phyloP scores from a whole-genome alignment of 2,797 vertebrate species.

The Scleropages formosus region DNA sequence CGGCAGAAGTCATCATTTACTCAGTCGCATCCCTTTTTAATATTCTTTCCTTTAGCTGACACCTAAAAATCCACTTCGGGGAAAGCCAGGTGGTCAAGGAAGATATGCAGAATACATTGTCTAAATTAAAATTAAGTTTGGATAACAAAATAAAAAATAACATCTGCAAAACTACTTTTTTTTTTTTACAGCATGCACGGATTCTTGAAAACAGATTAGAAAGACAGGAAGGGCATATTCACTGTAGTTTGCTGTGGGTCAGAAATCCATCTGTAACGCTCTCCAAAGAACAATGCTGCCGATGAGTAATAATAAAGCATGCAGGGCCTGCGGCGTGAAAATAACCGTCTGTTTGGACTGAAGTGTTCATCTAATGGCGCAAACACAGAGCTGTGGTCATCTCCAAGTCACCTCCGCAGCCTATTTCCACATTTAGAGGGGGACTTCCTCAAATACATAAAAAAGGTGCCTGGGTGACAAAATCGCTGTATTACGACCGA shows the following conservation, averaged over 20 bases:
- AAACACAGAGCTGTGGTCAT: background rate
- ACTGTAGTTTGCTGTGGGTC: background rate
- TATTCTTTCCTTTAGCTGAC: too few species aligned
- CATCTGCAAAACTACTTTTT: too few species aligned
- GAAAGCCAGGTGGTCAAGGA: too few species aligned
- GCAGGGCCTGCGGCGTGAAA: background rate
- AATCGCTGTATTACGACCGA: slow-evolving; percentile 28
- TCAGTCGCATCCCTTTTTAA: too few species aligned
- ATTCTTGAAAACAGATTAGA: background rate
- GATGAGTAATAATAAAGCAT: background rate
- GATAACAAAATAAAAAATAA: too few species aligned
- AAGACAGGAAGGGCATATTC: background rate
- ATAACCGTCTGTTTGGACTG: background rate
- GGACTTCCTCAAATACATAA: slow-evolving; percentile 28
- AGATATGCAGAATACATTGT: too few species aligned
- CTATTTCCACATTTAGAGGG: slow-evolving; percentile 1
- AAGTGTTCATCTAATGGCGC: background rate
- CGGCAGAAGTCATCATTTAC: too few species aligned
- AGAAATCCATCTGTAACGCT: background rate
- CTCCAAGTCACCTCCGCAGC: background rate
- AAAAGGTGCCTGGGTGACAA: slow-evolving; percentile 7
- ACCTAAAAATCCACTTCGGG: too few species aligned
- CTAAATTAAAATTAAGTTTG: too few species aligned
- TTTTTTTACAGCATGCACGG: background rate
- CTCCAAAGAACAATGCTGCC: background rate